Conservation (phyloP, 2,113 vertebrate genomes). For the Acinonyx jubatus region DNA sequence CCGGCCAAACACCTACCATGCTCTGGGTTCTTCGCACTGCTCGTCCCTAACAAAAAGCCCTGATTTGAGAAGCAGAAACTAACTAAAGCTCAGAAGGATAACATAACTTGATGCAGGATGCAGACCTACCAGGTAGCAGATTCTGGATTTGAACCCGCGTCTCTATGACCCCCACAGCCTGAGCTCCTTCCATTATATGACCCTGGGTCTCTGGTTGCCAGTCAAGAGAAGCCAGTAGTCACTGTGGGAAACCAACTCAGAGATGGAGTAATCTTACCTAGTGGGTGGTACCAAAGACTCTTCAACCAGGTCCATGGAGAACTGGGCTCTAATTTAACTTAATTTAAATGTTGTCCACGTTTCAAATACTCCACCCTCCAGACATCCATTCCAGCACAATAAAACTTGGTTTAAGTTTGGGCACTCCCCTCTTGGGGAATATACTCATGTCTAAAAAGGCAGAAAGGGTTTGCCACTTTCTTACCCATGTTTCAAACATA, state of each 20-base stretch:
- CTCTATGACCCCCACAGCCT: not conserved
- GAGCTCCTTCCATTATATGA: not conserved
- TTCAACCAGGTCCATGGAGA: not conserved
- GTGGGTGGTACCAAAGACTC: not conserved
- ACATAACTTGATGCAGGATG: not conserved
- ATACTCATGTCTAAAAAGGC: not conserved
- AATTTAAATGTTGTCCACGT: not conserved
- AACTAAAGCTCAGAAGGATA: not conserved
- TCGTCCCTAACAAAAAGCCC: not conserved
- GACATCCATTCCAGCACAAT: not conserved
- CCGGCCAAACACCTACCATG: not conserved
- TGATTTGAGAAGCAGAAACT: not conserved
- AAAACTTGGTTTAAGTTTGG: not conserved
- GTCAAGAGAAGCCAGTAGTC: not conserved
- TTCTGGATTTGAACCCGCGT: not conserved
- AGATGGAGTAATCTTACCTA: not conserved
- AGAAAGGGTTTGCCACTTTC: conserved; percentile 47
- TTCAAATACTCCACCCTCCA: not conserved
- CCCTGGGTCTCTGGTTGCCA: not conserved
- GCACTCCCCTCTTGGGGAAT: not conserved
- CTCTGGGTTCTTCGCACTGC: not conserved
- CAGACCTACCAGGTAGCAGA: not conserved
- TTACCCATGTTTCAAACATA: conserved; percentile 99
- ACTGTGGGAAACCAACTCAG: not conserved
- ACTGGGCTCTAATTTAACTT: not conserved